phyloP scores from a whole-genome alignment of 2,888 invertebrate genomes.

The Rhopalosiphum nymphaeae region DNA sequence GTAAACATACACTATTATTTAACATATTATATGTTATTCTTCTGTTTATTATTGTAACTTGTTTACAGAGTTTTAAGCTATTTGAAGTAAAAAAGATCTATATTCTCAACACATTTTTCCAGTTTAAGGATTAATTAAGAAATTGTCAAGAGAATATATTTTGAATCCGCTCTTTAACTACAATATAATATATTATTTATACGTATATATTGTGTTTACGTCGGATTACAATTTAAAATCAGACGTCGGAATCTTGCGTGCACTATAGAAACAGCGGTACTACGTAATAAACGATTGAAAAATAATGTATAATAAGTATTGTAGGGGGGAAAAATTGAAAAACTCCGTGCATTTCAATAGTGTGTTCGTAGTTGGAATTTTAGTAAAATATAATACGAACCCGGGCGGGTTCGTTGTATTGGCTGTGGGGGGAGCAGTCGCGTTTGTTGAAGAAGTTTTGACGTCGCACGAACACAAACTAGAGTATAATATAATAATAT shows the following conservation, averaged over 20 bases:
- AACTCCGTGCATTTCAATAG: neutral
- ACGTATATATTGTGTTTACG: neutral
- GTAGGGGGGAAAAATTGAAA: neutral
- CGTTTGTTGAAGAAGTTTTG: conserved; percentile 57
- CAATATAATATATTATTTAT: neutral
- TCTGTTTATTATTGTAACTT: no score
- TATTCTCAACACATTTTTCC: no score
- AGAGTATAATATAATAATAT: neutral
- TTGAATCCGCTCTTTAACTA: neutral
- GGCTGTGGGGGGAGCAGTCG: neutral
- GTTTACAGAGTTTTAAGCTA: no score
- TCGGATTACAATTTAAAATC: neutral
- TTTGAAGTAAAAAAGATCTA: no score
- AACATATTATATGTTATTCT: no score
- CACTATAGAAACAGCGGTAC: neutral
- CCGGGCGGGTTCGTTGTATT: neutral
- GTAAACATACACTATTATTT: no score
- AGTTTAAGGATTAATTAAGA: no score
- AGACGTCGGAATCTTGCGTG: neutral
- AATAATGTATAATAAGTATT: neutral
- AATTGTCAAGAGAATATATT: no score
- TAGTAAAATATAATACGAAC: neutral
- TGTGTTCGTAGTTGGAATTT: neutral
- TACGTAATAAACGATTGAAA: neutral
- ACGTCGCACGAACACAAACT: conserved; percentile 25